Evolutionary conservation across 2,797 vertebrate genomes (phyloP), one percentile per base, ranked within the genome.

Genomic region (Salarias fasciatus): DNA sequence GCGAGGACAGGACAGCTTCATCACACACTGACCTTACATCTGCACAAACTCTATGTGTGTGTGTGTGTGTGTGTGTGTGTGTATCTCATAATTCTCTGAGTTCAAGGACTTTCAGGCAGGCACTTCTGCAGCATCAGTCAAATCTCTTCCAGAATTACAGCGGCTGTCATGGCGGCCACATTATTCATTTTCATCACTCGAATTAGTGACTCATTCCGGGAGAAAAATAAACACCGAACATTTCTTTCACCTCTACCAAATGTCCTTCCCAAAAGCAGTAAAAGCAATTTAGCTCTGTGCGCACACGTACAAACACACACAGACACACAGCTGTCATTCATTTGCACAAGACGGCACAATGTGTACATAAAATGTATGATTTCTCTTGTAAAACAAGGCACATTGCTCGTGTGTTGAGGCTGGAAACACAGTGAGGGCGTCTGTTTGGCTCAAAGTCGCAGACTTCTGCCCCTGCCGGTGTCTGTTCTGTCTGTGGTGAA

Each of bases 371-470:
- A 54, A 4, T 2, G 8, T 13, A 14, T 11, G 24, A 48, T 28
- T 45, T 31, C 55, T 57, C 6, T 50, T 1, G 43, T 35, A 48
- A 61, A 49, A 58, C 5, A 49, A 63, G 15, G 15, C 36, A 3
- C 1, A 11, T 3, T 12, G 35, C 44, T 49, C 53, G 46, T 75
- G 73, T 73, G 43, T 55, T 80, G 72, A 80, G 72, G 80, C 61
- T 48, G 30, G 15, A 59, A 60, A 62, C 2, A 31, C 3, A 43
- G 37, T 4, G 13, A 73, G 52, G 57, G 57, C 49, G 61, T 75
- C 61, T 63, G 42, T 68, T 45, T 87, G 84, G 86, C 58, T 88
- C 82, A 85, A 66, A 63, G 63, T 60, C 53, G 63, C 49, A 5
- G 8, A 47, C 66, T 71, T 38, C 48, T n/a, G 6, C 67, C 72